phyloP scores from a whole-genome alignment of 2,888 invertebrate species.

The Amphimallon solstitiale region DNA sequence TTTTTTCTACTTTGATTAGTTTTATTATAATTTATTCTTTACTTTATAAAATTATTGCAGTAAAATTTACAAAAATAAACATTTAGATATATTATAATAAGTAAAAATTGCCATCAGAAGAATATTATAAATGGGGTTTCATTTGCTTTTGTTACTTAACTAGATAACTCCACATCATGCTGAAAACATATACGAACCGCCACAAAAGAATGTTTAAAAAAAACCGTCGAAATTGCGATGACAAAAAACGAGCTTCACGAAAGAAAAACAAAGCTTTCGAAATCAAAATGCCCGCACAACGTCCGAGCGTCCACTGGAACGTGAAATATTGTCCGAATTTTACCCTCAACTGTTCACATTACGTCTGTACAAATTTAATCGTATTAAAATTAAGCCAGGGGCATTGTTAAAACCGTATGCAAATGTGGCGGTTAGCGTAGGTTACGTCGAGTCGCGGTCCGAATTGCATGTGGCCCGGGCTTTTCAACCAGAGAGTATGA shows the following conservation, averaged over 20 bases:
- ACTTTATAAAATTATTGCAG: no score
- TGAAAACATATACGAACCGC: no score
- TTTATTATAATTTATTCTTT: no score
- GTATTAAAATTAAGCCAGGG: constrained; percentile 53
- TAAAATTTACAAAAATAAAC: no score
- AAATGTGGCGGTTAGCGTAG: constrained; percentile 53
- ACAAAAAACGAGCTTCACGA: not conserved
- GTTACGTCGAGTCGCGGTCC: constrained; percentile 48
- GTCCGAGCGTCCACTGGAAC: not conserved
- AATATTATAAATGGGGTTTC: no score
- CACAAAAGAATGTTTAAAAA: no score
- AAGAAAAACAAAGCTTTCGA: constrained; percentile 9
- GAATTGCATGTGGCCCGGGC: constrained; percentile 47
- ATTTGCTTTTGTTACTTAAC: no score
- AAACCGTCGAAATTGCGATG: no score
- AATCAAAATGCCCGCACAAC: constrained; percentile 7
- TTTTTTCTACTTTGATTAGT: no score
- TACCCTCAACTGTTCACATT: constrained; percentile 33
- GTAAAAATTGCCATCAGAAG: no score
- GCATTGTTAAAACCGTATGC: constrained; percentile 53
- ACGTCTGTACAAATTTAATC: constrained; percentile 50
- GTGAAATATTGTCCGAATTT: constrained; percentile 30
- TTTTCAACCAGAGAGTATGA: constrained; percentile 50
- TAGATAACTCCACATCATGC: no score
- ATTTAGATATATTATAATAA: no score